These are phyloP conservation scores for Hippocampus barbouri DNA, from an alignment of 2,113 vertebrate species.

Conservation along the genomic window DNA sequence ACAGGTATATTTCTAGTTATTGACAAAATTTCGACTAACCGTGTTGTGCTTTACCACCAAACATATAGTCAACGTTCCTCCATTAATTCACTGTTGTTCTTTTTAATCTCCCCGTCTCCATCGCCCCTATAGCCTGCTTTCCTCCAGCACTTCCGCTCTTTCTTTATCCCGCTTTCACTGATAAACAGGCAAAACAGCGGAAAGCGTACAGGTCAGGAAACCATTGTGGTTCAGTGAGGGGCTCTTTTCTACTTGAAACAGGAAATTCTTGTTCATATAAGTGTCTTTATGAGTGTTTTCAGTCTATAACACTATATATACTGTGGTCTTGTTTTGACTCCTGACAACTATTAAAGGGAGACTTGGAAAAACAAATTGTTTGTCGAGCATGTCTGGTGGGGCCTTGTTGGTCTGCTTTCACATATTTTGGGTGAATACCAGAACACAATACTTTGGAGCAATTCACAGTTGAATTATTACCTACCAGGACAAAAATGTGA, in stretches of 20 bases:
- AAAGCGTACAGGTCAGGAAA: slow-evolving; percentile 31
- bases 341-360: not conserved
- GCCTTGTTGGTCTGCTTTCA: too few relatives aligned
- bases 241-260: slow-evolving; percentile 24
- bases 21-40: not conserved
- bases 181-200: slow-evolving; percentile 18
- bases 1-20: not conserved
- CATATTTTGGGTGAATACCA: not conserved
- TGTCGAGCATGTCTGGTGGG: not conserved
- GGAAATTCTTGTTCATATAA: slow-evolving; percentile 41
- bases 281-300: slow-evolving; percentile 32
- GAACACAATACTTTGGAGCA: not conserved
- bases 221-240: slow-evolving; percentile 23
- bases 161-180: slow-evolving; percentile 3
- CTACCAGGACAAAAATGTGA: too few relatives aligned
- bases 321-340: slow-evolving; percentile 20
- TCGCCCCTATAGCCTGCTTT: not conserved
- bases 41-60: not conserved
- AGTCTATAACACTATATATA: slow-evolving; percentile 13
- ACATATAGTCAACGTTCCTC: not conserved
- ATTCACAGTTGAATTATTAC: too few relatives aligned
- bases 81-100: not conserved
- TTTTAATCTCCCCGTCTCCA: not conserved
- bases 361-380: not conserved
- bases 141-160: slow-evolving; percentile 5